Evolutionary conservation across 2,113 vertebrate species (phyloP), one percentile per base, ranked within the genome.

Genomic region (Silurus meridionalis): DNA sequence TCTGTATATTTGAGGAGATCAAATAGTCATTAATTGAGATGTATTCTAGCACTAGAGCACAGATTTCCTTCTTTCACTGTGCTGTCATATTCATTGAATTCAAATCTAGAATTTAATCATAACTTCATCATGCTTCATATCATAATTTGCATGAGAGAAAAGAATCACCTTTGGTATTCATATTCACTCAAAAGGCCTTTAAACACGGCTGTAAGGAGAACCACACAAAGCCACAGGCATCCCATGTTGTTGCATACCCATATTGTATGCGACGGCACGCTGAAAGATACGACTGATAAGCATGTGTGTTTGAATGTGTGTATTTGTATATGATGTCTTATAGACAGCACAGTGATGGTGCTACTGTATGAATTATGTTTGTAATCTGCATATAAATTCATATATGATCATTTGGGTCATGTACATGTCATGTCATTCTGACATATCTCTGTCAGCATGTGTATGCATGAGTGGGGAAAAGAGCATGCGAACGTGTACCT

Each of bases 231-330:
- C 91, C 86, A 88, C 87, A 87, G 83, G 85, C 91, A 92, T 94
- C 85, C 79, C 92, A 83, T 92, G 89, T 90, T 93, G 93, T 93
- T 93, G 94, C 93, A 94, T 95, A 94, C 94, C 93, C 91, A 87
- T 87, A 91, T 92, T 94, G 94, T 93, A 94, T 93, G 94, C 94
- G 94, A 92, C 93, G 94, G 94, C 94, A 95, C 94, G 93, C 93
- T 90, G 91, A 87, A 88, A 80, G 37, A 72, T 50, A 50, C 81
- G 58, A 63, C 28, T 57, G 85, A 86, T 77, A 71, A 80, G 87
- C 57, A 19, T 85, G 72, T 75, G 63, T 87, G 66, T 71, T 72
- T 80, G 69, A 53, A 58, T 87, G 77, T 84, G 71, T 87, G 71
- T 85, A 37, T 84, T 15, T 86, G 61, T 87, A 69, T 21, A 79